Base-by-base conservation (phyloP, 1,140 invertebrate species). In the Cotesia chilonis region DNA sequence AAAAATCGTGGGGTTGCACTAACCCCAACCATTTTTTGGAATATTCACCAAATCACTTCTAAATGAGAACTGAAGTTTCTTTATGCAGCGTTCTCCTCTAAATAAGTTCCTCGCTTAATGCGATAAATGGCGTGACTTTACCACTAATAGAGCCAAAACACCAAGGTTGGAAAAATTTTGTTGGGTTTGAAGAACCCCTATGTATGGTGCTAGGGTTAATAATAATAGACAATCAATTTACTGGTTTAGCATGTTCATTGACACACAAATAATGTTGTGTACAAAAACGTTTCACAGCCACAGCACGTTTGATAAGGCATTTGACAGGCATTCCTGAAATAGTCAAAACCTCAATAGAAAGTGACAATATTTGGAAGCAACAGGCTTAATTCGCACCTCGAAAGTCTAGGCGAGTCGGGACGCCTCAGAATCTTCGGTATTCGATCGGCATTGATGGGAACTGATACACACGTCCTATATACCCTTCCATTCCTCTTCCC, bases 391-490 rank as follows among this genome's bases (percentile, higher is more conserved):
- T 64, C 68, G 71, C 51, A 68, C 51, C 51, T 68, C 51, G 36
- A 37, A 28, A 12, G 28, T 4, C 60, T 63, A 20, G 74, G 69
- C 70, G 75, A 6, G 41, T 80, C 76, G 83, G 80, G 76, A 77
- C 78, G 79, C 82, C 82, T 82, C 81, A 82, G 82, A 84, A 84
- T 84, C 81, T 82, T 84, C 74, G 82, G 81, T 75, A 84, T 84
- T 80, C 80, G 79, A 83, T 82, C 78, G 76, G 80, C 78, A 79
- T 81, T 77, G 78, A 66, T 70, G 37, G 66, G 68, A 72, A 76
- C 71, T 75, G 70, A 75, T 74, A 41, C 14, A 64, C 68, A 69
- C 57, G 71, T 65, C 57, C 69, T 14, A 41, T 17, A 28, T 59
- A 36, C 12, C 28, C 52, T 17, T 17, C 36, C 41, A 59, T 35